Conservation (phyloP, 2,888 invertebrate species). For the Lepetodrilus schrolli region DNA sequence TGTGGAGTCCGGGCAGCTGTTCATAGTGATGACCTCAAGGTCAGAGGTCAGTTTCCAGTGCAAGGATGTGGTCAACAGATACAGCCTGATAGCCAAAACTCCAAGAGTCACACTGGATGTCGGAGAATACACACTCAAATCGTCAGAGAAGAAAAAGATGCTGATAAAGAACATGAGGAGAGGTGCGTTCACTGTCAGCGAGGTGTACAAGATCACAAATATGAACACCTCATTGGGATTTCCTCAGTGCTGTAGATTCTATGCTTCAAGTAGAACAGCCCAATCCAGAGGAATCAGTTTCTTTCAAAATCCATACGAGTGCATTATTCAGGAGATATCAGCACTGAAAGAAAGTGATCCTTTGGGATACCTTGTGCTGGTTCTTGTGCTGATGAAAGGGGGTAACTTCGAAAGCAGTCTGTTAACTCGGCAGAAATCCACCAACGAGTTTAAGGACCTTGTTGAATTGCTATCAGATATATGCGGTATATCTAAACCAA, state of each 20-base stretch:
- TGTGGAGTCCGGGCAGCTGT: neutral
- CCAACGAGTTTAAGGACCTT: too few relatives aligned
- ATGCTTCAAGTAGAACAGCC: neutral
- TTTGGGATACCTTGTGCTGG: neutral
- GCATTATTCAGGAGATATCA: neutral
- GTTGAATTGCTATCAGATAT: too few relatives aligned
- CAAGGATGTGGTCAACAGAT: neutral
- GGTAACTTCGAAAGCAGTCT: too few relatives aligned
- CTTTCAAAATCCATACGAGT: neutral
- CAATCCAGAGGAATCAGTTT: neutral
- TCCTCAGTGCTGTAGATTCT: neutral
- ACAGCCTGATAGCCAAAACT: neutral
- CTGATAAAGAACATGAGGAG: neutral
- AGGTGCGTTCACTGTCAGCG: neutral
- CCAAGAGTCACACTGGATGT: neutral
- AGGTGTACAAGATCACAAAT: neutral
- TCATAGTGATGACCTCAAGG: neutral
- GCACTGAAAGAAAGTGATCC: neutral
- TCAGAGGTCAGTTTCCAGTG: neutral
- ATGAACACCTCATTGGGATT: neutral
- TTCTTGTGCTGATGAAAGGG: neutral
- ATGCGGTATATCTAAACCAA: too few relatives aligned
- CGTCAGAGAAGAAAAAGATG: neutral
- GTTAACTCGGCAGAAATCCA: too few relatives aligned
- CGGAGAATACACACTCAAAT: neutral